Conservation (phyloP, 2,888 invertebrate species). For the Myathropa florea region DNA sequence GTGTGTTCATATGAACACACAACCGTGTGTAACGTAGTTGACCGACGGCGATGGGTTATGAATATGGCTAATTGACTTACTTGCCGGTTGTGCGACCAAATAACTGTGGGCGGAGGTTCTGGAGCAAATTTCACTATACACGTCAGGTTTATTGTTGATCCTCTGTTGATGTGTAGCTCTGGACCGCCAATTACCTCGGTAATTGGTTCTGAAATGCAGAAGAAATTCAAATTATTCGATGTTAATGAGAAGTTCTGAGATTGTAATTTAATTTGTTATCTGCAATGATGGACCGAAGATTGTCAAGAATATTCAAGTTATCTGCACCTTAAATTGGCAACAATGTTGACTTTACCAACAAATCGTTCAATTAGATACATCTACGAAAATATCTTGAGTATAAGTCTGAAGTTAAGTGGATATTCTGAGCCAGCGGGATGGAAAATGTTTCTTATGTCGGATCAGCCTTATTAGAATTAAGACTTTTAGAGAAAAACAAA, state of each 20-base stretch:
- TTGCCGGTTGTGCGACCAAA: conserved; percentile 90
- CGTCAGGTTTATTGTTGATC: conserved; percentile 93
- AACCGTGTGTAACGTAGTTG: background rate
- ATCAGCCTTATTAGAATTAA: no score
- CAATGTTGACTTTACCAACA: no score
- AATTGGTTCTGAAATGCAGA: conserved; percentile 85
- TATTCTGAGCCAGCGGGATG: no score
- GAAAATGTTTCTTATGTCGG: no score
- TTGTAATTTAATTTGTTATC: background rate
- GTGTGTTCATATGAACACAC: no score
- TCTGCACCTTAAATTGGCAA: no score
- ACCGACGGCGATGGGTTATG: conserved; percentile 3
- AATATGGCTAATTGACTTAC: conserved; percentile 77
- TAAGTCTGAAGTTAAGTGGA: no score
- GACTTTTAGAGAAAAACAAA: no score
- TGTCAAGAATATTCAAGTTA: no score
- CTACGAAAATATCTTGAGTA: no score
- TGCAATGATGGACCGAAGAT: background rate
- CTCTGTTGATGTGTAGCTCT: conserved; percentile 91
- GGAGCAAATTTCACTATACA: conserved; percentile 92
- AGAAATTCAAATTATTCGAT: background rate
- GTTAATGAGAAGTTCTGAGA: background rate
- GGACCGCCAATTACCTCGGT: conserved; percentile 91
- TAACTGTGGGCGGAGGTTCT: conserved; percentile 90
- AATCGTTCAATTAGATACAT: no score